These are phyloP conservation scores for Dryomyza anilis DNA, from an alignment of 2,888 invertebrate genomes.

Conservation along the genomic window DNA sequence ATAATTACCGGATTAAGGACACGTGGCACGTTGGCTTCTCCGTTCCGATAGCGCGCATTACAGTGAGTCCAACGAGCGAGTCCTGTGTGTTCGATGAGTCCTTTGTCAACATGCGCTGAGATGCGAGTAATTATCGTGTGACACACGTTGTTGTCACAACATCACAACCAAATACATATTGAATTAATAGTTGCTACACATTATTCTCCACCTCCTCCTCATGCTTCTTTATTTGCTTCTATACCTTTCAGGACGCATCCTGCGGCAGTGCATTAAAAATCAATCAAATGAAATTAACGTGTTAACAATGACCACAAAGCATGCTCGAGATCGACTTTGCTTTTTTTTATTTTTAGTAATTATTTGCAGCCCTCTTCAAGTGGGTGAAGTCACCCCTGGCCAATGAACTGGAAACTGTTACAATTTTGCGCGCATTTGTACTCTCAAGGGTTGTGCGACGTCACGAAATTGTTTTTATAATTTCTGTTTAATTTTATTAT, in stretches of 20 bases:
- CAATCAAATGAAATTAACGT: constrained; percentile 56
- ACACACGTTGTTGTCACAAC: constrained; percentile 22
- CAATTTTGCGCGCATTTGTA: no score
- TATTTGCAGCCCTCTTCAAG: neutral
- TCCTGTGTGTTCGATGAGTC: constrained; percentile 23
- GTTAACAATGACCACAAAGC: constrained; percentile 43
- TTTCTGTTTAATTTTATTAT: no score
- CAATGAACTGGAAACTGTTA: neutral
- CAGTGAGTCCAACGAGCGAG: no score
- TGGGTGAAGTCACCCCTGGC: neutral
- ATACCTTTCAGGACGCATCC: neutral
- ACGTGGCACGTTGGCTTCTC: constrained; percentile 35
- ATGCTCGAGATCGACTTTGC: neutral
- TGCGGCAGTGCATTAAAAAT: constrained; percentile 46
- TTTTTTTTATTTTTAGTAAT: neutral
- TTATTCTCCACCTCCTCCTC: no score
- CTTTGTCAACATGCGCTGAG: constrained; percentile 28
- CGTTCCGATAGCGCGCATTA: neutral
- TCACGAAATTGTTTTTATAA: no score
- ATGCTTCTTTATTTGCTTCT: no score
- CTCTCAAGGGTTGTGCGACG: no score
- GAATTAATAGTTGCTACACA: constrained; percentile 23
- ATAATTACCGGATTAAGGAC: constrained; percentile 44
- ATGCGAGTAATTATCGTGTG: constrained; percentile 32
- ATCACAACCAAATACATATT: constrained; percentile 2